Conservation (phyloP, 2,113 vertebrate species). For the Pluvialis apricaria region DNA sequence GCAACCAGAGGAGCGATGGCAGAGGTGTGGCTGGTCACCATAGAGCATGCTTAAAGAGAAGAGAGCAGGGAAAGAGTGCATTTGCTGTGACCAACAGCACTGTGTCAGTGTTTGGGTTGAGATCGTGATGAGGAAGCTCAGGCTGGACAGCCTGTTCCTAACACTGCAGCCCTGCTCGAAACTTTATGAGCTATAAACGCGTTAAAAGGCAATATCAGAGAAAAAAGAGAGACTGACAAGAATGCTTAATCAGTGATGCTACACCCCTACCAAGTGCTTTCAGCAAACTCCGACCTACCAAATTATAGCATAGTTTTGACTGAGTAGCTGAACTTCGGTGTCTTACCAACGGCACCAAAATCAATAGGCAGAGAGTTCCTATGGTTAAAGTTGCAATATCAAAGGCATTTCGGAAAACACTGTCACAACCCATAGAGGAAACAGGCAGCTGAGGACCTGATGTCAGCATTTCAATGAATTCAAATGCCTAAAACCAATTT, state of each 20-base stretch:
- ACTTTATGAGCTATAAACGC: not conserved
- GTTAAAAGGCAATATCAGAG: not conserved
- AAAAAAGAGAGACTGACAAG: not conserved
- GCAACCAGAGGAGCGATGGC: not conserved
- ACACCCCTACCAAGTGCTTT: not conserved
- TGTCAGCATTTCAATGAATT: not conserved
- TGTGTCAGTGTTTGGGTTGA: not conserved
- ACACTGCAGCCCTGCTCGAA: not conserved
- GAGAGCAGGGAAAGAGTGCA: not conserved
- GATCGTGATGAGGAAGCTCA: not conserved
- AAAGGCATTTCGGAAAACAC: not conserved
- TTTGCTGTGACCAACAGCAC: not conserved
- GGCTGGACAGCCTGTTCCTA: not conserved
- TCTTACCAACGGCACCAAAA: not conserved
- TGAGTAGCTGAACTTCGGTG: not conserved
- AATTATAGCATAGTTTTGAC: not conserved
- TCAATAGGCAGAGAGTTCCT: not conserved
- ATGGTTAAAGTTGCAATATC: not conserved
- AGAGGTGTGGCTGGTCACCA: not conserved
- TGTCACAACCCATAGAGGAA: not conserved
- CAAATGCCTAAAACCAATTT: not conserved
- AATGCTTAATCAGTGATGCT: not conserved
- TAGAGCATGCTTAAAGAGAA: not conserved
- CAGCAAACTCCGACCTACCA: not conserved
- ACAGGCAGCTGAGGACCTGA: not conserved